phyloP scores from a whole-genome alignment of 2,888 invertebrate species.

The Callinectes sapidus region DNA sequence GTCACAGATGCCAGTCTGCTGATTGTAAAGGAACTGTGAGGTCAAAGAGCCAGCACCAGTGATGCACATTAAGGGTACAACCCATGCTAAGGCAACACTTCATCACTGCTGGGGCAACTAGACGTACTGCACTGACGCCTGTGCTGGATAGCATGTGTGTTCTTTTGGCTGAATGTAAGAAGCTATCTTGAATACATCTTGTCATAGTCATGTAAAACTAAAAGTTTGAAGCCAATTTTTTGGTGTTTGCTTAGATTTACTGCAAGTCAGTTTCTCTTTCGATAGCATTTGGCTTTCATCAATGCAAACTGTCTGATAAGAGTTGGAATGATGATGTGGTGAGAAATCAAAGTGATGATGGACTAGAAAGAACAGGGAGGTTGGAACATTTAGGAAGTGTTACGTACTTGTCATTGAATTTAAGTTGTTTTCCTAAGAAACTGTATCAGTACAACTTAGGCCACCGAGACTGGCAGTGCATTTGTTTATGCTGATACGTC shows the following conservation, averaged over 20 bases:
- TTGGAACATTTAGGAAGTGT: not conserved
- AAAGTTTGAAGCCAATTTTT: not conserved
- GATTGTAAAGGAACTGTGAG: too few relatives aligned
- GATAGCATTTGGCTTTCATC: not conserved
- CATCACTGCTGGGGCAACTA: not conserved
- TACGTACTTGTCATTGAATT: not conserved
- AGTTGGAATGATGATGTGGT: not conserved
- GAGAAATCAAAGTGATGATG: not conserved
- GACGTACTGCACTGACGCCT: not conserved
- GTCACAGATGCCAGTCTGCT: too few relatives aligned
- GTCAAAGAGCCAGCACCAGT: too few relatives aligned
- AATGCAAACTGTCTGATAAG: not conserved
- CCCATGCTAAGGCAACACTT: not conserved
- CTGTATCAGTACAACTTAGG: not conserved
- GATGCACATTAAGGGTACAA: too few relatives aligned
- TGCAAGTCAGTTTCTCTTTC: not conserved
- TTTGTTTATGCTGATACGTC: not conserved
- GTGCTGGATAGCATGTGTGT: not conserved
- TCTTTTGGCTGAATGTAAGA: not conserved
- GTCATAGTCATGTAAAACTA: not conserved
- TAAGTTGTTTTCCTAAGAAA: not conserved
- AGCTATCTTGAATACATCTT: not conserved
- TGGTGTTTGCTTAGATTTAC: not conserved
- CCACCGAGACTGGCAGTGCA: not conserved
- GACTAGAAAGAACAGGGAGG: not conserved